Base-by-base conservation (phyloP, 2,888 invertebrate species). In the Andrena chrysosceles region DNA sequence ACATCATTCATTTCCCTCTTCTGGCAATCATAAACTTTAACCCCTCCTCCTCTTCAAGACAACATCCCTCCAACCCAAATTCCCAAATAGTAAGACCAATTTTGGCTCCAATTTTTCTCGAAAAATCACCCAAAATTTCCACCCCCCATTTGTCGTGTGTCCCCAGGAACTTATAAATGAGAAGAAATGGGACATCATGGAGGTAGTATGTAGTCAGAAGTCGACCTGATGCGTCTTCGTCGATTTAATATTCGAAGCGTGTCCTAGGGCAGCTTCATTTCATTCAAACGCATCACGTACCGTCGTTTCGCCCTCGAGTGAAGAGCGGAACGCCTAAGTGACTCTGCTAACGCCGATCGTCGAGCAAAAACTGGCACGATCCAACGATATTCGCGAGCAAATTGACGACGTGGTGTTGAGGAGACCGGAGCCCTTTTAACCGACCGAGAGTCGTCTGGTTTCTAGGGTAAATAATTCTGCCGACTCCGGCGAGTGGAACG, bases 251-350 rank as follows among this genome's bases (percentile, higher is more conserved):
- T 33, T 33, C 62, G 5, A 0, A 26, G 56, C 23, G 23, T 23
- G 56, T 26, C 23, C 26, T 56, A 26, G 10, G 10, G 8, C 56
- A 23, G 23, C 56, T 6, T 4, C 20, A 35, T 23, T 54, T 42
- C 59, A 35, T 23, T 62, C 10, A 26, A 26, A 16, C 23, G 7
- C 3, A 13, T 56, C 73, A 64, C 59, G 31, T 59, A 23, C 31
- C 67, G 16, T 29, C 48, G 59, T 59, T 67, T 59, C 33, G 31
- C n/a, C 31, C 31, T 48, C 23, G 23, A 48, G 59, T 66, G 6
- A 64, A 29, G 13, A 72, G 26, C 23, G 10, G 23, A 4, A 56
- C 23, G 26, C 23, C 10, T 23, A 56, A 56, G 26, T 56, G 10
- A 20, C 23, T 3, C 23, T 54, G 8, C 10, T 10, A 2, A 7